Conservation (phyloP, 2,888 invertebrate genomes). For the Yponomeuta sedellus region DNA sequence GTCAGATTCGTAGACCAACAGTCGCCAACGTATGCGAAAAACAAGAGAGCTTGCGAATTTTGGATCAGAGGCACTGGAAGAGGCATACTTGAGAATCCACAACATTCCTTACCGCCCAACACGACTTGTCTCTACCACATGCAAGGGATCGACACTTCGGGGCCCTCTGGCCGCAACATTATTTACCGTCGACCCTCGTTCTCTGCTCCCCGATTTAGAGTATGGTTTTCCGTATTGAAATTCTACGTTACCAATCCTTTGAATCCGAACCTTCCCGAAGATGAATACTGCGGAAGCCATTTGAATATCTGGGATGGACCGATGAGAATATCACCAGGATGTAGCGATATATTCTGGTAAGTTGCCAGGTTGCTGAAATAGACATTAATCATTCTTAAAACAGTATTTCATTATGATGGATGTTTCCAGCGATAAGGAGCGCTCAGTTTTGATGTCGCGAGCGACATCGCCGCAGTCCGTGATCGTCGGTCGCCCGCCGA, state of each 20-base stretch:
- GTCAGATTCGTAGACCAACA: conserved; percentile 90
- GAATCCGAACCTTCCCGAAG: conserved; percentile 80
- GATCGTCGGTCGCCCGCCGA: conserved; percentile 75
- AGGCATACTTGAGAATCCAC: conserved; percentile 88
- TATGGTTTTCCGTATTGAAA: conserved; percentile 91
- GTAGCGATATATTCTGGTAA: conserved; percentile 89
- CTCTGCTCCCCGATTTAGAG: conserved; percentile 83
- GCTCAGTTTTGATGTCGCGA: conserved; percentile 67
- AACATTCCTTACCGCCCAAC: conserved; percentile 90
- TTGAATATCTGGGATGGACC: conserved; percentile 93
- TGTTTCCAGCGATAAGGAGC: conserved; percentile 63
- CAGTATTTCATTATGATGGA: not conserved
- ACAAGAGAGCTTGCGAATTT: conserved; percentile 90
- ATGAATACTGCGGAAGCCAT: conserved; percentile 88
- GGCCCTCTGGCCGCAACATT: conserved; percentile 74
- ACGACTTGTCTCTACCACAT: conserved; percentile 93
- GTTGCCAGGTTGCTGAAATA: conserved; percentile 28
- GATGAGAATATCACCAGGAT: conserved; percentile 83
- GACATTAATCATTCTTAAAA: not conserved
- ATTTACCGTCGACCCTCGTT: conserved; percentile 75
- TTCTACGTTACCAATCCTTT: conserved; percentile 84
- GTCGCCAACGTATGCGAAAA: conserved; percentile 89
- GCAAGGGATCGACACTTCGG: conserved; percentile 78
- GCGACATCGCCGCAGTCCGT: conserved; percentile 68
- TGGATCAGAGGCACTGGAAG: conserved; percentile 88